Percentiles rank a stretch among this genome's conserved stretches.
Conservation (phyloP, 2,888 invertebrate genomes). For the Dermolepida albohirtum region DNA sequence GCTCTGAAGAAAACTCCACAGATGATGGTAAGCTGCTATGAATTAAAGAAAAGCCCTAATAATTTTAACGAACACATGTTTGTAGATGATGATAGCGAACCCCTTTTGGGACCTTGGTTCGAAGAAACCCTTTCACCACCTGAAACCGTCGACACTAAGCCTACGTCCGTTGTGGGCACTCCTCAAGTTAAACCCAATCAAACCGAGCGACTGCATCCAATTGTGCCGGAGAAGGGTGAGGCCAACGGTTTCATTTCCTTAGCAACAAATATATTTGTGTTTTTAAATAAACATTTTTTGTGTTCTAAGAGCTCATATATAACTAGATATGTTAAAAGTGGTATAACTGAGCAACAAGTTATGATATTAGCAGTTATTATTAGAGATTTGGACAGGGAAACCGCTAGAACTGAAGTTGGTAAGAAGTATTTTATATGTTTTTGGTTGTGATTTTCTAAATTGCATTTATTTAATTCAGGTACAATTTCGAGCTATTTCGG, state of each 20-base stretch:
- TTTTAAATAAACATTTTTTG: slow-evolving; percentile 85
- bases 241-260: slow-evolving; percentile 87
- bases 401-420: slow-evolving; percentile 83
- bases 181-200: slow-evolving; percentile 60
- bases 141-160: slow-evolving; percentile 72
- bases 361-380: slow-evolving; percentile 88
- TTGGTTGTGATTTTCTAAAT: slow-evolving; percentile 15
- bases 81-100: slow-evolving; percentile 82
- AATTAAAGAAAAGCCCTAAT: not conserved
- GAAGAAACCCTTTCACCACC: slow-evolving; percentile 91
- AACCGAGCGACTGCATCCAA: slow-evolving; percentile 65
- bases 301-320: slow-evolving; percentile 78
- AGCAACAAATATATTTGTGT: slow-evolving; percentile 87
- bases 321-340: slow-evolving; percentile 75
- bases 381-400: slow-evolving; percentile 91
- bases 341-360: slow-evolving; percentile 89
- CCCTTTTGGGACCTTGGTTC: slow-evolving; percentile 92
- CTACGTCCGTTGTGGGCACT: slow-evolving; percentile 54
- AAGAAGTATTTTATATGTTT: slow-evolving; percentile 45
- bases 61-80: slow-evolving; percentile 4
- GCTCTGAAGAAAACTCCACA: slow-evolving; percentile 90
- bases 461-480: slow-evolving; percentile 62
- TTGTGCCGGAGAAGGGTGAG: slow-evolving; percentile 83
- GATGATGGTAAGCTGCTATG: slow-evolving; percentile 76
- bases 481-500: slow-evolving; percentile 83